These are phyloP conservation scores for Pterocles burchelli DNA, from an alignment of 2,113 vertebrate genomes.

Conservation along the genomic window DNA sequence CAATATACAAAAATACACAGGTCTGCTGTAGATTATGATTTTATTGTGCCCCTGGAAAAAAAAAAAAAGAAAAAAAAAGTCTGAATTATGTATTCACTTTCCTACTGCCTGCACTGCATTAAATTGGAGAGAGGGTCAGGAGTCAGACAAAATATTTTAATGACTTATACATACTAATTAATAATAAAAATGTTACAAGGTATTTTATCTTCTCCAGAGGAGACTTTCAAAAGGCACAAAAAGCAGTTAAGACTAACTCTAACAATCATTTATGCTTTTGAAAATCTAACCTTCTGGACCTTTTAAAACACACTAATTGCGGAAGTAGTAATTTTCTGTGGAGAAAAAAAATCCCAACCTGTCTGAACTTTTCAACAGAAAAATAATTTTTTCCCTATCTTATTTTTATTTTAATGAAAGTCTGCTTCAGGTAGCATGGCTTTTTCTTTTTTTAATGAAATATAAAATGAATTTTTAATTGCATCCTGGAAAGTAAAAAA, in stretches of 20 bases:
- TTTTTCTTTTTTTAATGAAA: background rate
- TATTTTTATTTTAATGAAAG: background rate
- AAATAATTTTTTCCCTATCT: background rate
- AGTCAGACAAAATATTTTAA: constrained; percentile 12
- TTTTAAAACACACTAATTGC: background rate
- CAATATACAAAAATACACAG: constrained; percentile 94
- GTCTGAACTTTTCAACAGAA: background rate
- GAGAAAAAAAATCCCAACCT: background rate
- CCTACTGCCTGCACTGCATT: background rate
- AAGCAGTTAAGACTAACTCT: background rate
- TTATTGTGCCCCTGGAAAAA: constrained; percentile 92
- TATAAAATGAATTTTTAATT: background rate
- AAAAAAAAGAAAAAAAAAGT: background rate
- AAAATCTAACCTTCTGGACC: background rate
- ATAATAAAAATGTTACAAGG: background rate
- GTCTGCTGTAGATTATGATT: constrained; percentile 93
- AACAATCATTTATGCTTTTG: background rate
- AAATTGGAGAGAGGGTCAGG: background rate
- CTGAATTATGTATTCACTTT: background rate
- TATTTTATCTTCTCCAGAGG: background rate
- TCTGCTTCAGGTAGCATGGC: background rate
- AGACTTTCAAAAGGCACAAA: constrained; percentile 2
- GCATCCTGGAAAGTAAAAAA: background rate
- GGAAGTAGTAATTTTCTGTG: background rate
- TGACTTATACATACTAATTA: constrained; percentile 1